Base-by-base conservation (phyloP, 2,797 vertebrate genomes). In the Peromyscus nudipes region DNA sequence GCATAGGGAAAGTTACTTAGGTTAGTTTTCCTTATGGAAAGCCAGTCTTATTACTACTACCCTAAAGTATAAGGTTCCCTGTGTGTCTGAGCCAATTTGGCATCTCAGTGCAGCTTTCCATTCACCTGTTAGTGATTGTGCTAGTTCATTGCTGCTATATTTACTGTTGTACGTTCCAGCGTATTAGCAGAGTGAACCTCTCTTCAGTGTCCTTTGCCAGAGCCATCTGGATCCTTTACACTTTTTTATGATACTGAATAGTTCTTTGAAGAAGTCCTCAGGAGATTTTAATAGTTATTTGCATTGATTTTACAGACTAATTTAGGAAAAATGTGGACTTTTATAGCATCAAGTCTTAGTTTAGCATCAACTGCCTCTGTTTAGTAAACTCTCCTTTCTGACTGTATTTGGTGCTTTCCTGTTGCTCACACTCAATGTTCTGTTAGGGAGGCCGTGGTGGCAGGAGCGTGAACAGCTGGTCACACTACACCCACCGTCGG, bases 321-420 rank as follows among this genome's bases (percentile, higher is more conserved):
- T 57, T 67, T 89, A 52, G 86, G 49, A 92, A 86, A 94, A 86
- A 94, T 89, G 80, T 55, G 40, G 4, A 85, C 23, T 81, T 76
- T 86, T 76, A 37, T 77, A 93, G 69, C 52, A 77, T n/a, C 14
- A 43, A 77, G 13, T 91, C 64, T 67, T 75, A 46, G 46, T 46
- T 46, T 46, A 10, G 1, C 14, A 4, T 73, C 12, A 29, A 37
- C 37, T 64, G 69, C 8, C 3, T 92, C 21, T 82, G 31, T 96
- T 64, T 71, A 69, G n/a, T 87, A 55, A 17, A 23, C 29, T 55
- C 34, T 87, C 65, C 34, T 69, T 49, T 71, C 46, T 29, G 65
- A 37, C 83, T 86, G 0, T 71, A 55, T 27, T 52, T 0, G 4
- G 46, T 71, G 1, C 21, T 27, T 71, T 71, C 46, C 84, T 71